These are phyloP conservation scores for Grapholita molesta DNA, from an alignment of 1,140 invertebrate genomes.

Conservation along the genomic window DNA sequence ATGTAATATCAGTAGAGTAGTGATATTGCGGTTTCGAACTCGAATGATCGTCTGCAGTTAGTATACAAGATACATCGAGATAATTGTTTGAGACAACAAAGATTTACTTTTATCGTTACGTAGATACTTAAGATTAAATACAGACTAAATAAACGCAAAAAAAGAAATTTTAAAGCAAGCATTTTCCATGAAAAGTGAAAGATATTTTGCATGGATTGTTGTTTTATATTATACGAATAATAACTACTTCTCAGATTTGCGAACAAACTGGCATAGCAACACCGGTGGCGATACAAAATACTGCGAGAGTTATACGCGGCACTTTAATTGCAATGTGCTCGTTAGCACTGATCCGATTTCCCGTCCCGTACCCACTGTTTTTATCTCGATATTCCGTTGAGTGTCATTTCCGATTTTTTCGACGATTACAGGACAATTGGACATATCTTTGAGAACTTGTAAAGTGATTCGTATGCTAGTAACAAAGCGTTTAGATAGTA, in stretches of 20 bases:
- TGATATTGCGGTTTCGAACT: conserved; percentile 68
- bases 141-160: background rate
- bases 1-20: conserved; percentile 66
- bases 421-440: background rate
- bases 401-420: conserved; percentile 15
- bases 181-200: too few relatives aligned
- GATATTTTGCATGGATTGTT: too few relatives aligned
- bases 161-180: too few relatives aligned
- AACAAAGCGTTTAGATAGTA: too few relatives aligned
- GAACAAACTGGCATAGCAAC: background rate
- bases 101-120: background rate
- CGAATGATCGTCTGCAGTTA: conserved; percentile 41
- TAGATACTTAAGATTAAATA: background rate
- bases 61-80: conserved; percentile 17
- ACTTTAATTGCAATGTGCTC: conserved; percentile 47
- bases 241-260: too few relatives aligned
- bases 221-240: too few relatives aligned
- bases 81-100: conserved; percentile 1
- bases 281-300: background rate
- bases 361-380: conserved; percentile 33
- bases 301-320: conserved; percentile 23
- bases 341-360: conserved; percentile 47
- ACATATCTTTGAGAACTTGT: too few relatives aligned
- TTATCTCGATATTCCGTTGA: conserved; percentile 23
- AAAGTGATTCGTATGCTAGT: background rate